These are phyloP conservation scores for Aplysina aerophoba DNA, from an alignment of 37 sponge, comb jelly and placozoan genomes.

Conservation along the genomic window DNA sequence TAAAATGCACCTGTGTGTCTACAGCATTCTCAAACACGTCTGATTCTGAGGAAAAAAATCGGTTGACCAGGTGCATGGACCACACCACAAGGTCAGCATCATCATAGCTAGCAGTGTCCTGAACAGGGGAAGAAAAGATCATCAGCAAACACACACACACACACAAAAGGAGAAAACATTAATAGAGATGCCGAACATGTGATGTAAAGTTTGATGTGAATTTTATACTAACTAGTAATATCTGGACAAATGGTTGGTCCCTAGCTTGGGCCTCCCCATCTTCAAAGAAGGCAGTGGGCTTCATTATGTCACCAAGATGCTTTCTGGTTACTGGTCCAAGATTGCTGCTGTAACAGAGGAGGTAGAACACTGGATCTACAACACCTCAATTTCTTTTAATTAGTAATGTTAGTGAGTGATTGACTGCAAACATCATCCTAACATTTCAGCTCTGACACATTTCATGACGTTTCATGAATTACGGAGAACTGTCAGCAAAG, in stretches of 20 bases:
- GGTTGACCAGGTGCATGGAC: slow-evolving; percentile 59
- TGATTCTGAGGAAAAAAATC: slow-evolving; percentile 47
- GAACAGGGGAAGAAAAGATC: not conserved
- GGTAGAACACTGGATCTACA: no score
- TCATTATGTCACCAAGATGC: not conserved
- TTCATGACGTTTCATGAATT: no score
- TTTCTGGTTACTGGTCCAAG: no score
- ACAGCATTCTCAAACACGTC: slow-evolving; percentile 63
- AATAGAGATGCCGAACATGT: no score
- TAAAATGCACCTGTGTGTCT: slow-evolving; percentile 30
- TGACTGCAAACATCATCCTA: no score
- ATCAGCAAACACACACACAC: not conserved
- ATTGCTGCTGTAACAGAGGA: no score
- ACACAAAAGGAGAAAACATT: no score
- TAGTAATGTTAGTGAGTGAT: no score
- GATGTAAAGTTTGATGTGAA: no score
- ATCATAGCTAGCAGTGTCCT: slow-evolving; percentile 64
- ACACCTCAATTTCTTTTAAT: no score
- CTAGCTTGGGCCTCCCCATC: not conserved
- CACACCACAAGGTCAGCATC: slow-evolving; percentile 43
- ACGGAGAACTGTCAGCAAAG: no score
- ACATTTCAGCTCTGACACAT: no score
- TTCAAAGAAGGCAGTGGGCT: slow-evolving; percentile 16
- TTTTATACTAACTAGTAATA: not conserved
- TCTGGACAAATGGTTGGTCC: not conserved